Base-by-base conservation (phyloP, 2,113 vertebrate species). In the Columba janthina region DNA sequence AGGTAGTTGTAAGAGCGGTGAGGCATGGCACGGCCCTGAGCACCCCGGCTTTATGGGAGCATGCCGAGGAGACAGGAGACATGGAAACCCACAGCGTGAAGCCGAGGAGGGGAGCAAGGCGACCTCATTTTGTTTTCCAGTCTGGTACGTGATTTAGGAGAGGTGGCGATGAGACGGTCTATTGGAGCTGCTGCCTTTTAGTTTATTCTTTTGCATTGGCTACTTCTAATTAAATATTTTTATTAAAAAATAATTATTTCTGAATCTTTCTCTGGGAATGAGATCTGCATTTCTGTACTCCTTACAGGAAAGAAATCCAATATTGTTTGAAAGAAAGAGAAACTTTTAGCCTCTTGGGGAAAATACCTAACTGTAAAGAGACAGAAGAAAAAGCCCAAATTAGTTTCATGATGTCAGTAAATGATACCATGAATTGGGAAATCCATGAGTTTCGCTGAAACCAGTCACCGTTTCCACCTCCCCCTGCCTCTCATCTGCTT, bases 361-460 rank as follows among this genome's bases (percentile, higher is more conserved):
- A 88, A 95, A 85, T 65, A 66, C 48, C 56, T 34, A 91, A 58
- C 65, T 66, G 31, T 78, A 94, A 96, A 96, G 48, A 96, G 89
- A 81, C 61, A 87, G 95, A 96, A 94, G 64, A 74, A 94, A 82
- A 90, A 92, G 71, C 70, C 77, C 60, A 79, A 64, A 89, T 92
- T 82, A 90, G 78, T 95, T 97, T 95, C 70, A 51, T 80, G 65
- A 87, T 79, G 80, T 92, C 85, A 91, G 78, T 88, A 95, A 96
- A 67, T 38, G 92, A 94, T 95, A 96, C 54, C 15, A 17, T 15
- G 89, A 88, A 70, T 48, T 89, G 85, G 91, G 96, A 96, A 95
- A 88, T 78, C 58, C 58, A 26, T 5, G 82, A 96, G 95, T 95
- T 97, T 95, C 90, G 8, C 73, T 93, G 94, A 96, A 97, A 96